These are phyloP conservation scores for Oxycera nigricornis DNA, from an alignment of 2,888 invertebrate species.

Conservation along the genomic window DNA sequence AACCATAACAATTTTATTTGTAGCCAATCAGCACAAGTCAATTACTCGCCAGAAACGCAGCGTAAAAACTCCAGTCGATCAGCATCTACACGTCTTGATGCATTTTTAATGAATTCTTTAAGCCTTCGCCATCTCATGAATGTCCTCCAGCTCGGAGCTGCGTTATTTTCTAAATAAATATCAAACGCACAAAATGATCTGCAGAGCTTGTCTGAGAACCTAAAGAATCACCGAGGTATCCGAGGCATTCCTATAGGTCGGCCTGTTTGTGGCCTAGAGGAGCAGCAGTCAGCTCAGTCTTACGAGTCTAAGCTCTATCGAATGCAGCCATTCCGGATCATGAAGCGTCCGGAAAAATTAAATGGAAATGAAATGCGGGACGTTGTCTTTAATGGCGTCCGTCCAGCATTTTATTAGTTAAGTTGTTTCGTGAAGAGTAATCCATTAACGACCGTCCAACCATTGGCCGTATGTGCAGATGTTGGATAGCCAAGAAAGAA, in stretches of 20 bases:
- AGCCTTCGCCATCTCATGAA: neutral
- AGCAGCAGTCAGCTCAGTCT: neutral
- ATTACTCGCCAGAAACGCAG: neutral
- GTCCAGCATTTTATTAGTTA: slow-evolving; percentile 48
- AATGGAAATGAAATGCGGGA: slow-evolving; percentile 49
- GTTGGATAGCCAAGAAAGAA: too few species aligned
- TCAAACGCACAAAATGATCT: neutral
- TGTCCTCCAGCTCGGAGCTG: neutral
- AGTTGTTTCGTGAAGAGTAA: slow-evolving; percentile 48
- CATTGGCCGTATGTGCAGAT: neutral
- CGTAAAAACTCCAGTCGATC: neutral
- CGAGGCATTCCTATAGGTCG: too few species aligned
- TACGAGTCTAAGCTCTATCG: neutral
- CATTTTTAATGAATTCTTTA: slow-evolving; percentile 30
- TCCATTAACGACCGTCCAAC: slow-evolving; percentile 25
- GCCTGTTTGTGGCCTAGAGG: too few species aligned
- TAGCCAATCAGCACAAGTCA: slow-evolving; percentile 20
- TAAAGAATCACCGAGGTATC: neutral
- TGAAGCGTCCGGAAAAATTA: slow-evolving; percentile 44
- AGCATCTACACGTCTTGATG: neutral
- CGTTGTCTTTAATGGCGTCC: slow-evolving; percentile 44
- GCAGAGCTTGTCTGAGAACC: neutral
- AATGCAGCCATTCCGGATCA: neutral
- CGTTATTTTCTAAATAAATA: neutral
- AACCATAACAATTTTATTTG: slow-evolving; percentile 25